Base-by-base conservation (phyloP, 2,888 invertebrate species). In the Celastrina argiolus region DNA sequence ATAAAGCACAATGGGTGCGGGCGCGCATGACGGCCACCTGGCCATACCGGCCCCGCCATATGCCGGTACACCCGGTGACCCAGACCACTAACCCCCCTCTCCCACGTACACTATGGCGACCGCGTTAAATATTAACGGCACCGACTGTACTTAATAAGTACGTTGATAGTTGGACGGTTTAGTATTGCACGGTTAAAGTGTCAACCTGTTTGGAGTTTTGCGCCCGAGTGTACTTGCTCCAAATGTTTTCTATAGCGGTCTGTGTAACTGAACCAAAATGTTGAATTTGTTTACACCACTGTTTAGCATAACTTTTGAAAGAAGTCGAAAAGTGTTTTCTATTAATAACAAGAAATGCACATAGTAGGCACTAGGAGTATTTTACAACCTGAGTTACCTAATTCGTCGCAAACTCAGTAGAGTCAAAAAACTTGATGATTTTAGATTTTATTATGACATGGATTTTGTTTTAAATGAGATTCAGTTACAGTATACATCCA, bases 11-110 rank as follows among this genome's bases (percentile, higher is more conserved):
- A 90, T 88, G 82, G 87, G 90, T 86, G 88, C 89, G 87, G 78
- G 87, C 83, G 88, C 87, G 88, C 90, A 88, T 91, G 88, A 90
- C 91, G 90, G 78, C 77, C 90, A 90, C 88, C 91, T 90, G 91
- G 90, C 80, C 78, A 83, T 78, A 89, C 89, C 83, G 89, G 87
- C 84, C 82, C 77, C 76, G 82, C 88, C 90, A 89, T 91, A 90
- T 90, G 90, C 85, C 83, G 75, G 69, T 72, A 64, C 59, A 74
- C 73, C 73, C 70, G 71, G 74, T 73, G 73, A 68, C 72, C 71
- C 69, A 72, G 71, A 22, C 70, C 10, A 7, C 18, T 5, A 18
- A n/a, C 51, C 51, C 51, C 26, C 51, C 51, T 51, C 51, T 7
- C 26, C 1, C 5, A 51, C 1, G 12, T 12, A 26, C 6, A 51